These are phyloP conservation scores for Drosophila lacertosa DNA, from an alignment of 1,140 invertebrate genomes.

Conservation along the genomic window DNA sequence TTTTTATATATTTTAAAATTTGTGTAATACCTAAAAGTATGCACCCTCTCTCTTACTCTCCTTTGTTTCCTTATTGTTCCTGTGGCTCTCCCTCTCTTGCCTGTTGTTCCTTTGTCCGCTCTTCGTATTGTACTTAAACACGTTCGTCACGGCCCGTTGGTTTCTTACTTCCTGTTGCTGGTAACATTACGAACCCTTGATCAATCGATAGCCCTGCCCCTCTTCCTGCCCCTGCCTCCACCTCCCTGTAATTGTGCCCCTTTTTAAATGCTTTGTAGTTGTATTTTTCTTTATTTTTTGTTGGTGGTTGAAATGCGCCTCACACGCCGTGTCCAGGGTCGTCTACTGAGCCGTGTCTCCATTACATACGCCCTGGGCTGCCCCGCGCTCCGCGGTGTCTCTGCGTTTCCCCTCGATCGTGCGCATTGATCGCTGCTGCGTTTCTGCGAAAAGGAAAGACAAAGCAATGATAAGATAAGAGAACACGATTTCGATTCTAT, in stretches of 20 bases:
- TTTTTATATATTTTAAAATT: no score
- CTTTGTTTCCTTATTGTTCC: no score
- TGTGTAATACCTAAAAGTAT: no score
- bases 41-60: neutral
- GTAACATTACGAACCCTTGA: constrained; percentile 21
- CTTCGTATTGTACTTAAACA: neutral
- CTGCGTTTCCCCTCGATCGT: constrained; percentile 9
- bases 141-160: constrained; percentile 33
- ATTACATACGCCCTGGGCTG: constrained; percentile 1
- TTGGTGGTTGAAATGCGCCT: constrained; percentile 41
- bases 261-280: neutral
- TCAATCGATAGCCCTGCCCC: constrained; percentile 11
- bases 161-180: constrained; percentile 26
- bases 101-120: neutral
- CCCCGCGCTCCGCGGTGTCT: neutral
- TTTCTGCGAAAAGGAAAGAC: constrained; percentile 29
- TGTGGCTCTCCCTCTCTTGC: neutral
- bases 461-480: constrained; percentile 50
- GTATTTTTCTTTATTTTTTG: neutral
- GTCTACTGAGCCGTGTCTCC: constrained; percentile 8
- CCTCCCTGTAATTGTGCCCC: constrained; percentile 3
- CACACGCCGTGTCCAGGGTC: constrained; percentile 16
- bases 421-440: constrained; percentile 3
- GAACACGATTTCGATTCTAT: constrained; percentile 28
- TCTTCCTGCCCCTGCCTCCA: neutral